These are phyloP conservation scores for Colistium nudipinnis DNA, from an alignment of 2,113 vertebrate species.

Conservation along the genomic window DNA sequence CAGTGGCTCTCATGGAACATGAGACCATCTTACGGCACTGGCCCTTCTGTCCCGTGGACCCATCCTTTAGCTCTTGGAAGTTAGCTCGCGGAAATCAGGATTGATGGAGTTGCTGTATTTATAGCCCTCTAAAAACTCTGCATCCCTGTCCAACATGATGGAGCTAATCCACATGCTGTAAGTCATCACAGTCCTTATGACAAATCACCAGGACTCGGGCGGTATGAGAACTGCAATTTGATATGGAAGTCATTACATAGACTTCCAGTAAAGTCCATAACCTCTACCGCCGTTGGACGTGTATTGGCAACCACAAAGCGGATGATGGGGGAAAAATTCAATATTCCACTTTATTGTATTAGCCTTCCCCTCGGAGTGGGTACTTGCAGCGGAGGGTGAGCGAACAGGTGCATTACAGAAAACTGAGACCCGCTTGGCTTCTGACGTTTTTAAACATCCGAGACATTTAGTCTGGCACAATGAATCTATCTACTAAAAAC, in stretches of 20 bases:
- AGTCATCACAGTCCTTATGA: not conserved
- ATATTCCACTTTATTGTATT: constrained; percentile 34
- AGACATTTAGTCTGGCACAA: too few species aligned
- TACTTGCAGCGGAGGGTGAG: constrained; percentile 4
- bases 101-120: not conserved
- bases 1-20: not conserved
- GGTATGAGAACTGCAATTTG: constrained; percentile 12
- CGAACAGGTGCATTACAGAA: not conserved
- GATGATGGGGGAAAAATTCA: constrained; percentile 34
- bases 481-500: not conserved
- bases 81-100: not conserved
- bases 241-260: constrained; percentile 16
- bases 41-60: not conserved
- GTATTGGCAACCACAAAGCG: constrained; percentile 24
- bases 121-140: not conserved
- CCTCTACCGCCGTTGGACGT: constrained; percentile 11
- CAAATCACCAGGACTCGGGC: not conserved
- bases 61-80: not conserved
- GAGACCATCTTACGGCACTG: not conserved
- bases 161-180: not conserved
- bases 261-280: constrained; percentile 54
- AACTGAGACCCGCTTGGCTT: not conserved
- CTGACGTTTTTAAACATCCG: not conserved
- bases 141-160: not conserved
- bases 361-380: constrained; percentile 14